Conservation (phyloP, 2,113 vertebrate genomes). For the Aramus guarauna region DNA sequence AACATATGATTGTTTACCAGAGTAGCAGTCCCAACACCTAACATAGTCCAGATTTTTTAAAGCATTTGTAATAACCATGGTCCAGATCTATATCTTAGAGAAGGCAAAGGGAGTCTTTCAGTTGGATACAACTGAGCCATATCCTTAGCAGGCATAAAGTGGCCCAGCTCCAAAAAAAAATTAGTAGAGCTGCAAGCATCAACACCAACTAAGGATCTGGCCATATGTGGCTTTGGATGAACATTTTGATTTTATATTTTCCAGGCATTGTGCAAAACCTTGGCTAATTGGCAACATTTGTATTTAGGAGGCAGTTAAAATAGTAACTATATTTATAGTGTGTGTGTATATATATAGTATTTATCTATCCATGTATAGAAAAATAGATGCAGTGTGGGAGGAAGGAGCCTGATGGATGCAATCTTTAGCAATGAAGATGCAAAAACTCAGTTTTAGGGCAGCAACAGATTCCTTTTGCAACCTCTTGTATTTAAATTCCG, state of each 20-base stretch:
- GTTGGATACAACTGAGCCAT: not conserved
- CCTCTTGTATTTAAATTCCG: not conserved
- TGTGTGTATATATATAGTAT: not conserved
- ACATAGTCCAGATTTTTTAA: not conserved
- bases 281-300: not conserved
- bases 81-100: not conserved
- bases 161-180: not conserved
- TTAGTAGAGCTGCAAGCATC: not conserved
- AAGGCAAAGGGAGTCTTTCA: not conserved
- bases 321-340: not conserved
- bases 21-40: not conserved
- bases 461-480: not conserved
- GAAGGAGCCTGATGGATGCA: not conserved
- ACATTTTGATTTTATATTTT: not conserved
- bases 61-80: not conserved
- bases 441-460: not conserved
- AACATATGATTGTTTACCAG: not conserved
- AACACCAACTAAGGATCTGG: not conserved
- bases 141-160: not conserved
- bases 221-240: constrained; percentile 8
- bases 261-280: not conserved
- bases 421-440: not conserved
- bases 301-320: not conserved
- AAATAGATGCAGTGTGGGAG: not conserved
- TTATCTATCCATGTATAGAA: not conserved